Evolutionary conservation across 2,113 vertebrate genomes (phyloP), one percentile per base, ranked within the genome.

Genomic region (Salvator merianae): DNA sequence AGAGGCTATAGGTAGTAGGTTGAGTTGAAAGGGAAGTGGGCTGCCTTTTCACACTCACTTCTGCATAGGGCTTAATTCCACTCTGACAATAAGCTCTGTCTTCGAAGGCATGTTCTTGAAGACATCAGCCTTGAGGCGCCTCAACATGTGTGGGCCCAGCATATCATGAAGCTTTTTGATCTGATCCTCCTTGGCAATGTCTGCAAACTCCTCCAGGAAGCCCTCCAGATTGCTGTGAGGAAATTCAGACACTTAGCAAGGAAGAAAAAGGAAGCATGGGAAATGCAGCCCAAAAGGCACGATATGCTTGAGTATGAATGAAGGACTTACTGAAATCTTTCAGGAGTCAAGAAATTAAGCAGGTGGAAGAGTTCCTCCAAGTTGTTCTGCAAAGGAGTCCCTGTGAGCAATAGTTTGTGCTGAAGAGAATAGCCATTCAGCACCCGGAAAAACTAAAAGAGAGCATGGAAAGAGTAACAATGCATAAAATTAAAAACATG

Each of bases 71-170:
- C 98, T 99, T 81, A 99, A 94, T 91, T 99, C 98, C 92, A 99
- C 98, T 38, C 98, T 94, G 75, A 99, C 98, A 38, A 99, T 99
- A 65, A 99, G 97, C 66, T 99, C 98, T 0, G 98, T 99, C 94
- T 99, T 99, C 24, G 98, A 98, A 3, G 98, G 98, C 98, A 99
- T 99, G 81, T 99, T 98, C 95, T 99, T 99, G 94, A 99, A 99
- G 72, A 99, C 98, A 63, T 99, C 98, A 2, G 98, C 98, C 94
- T 99, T 99, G 88, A 99, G 97, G 85, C 98, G 97, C 90, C 98
- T 95, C 89, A 99, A 95, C 98, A 99, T 99, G 93, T 99, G 98
- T 4, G 98, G 98, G 59, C 98, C 98, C 93, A 99, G 91, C 98
- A 99, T 98, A 94, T 99, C 98, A 1, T 99, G 98, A 22, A 99